Conservation (phyloP, 2,113 vertebrate species). For the Cephalopterus ornatus region DNA sequence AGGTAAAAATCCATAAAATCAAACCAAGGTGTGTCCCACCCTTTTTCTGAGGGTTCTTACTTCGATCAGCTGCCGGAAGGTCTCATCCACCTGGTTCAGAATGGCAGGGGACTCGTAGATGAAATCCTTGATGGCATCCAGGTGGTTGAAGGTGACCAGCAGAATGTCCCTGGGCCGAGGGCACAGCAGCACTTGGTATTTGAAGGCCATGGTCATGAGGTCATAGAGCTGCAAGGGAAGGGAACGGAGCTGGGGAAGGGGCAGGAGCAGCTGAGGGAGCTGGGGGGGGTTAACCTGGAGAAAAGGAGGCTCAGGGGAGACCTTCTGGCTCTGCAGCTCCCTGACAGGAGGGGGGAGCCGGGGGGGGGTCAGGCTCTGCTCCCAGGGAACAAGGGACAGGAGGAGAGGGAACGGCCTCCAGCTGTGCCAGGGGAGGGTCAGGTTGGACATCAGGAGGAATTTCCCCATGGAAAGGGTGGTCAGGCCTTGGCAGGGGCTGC, state of each 20-base stretch:
- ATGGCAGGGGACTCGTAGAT: slow-evolving; percentile 86
- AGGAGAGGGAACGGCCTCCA: neutral
- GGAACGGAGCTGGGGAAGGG: neutral
- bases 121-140: slow-evolving; percentile 95
- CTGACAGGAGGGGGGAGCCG: neutral
- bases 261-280: neutral
- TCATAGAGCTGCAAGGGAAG: slow-evolving; percentile 88
- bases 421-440: rapidly evolving
- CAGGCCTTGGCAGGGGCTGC: neutral
- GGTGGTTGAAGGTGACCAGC: slow-evolving; percentile 94
- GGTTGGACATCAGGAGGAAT: neutral
- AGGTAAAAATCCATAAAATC: neutral
- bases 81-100: slow-evolving; percentile 91
- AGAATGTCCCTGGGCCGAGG: slow-evolving; percentile 91
- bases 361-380: neutral
- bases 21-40: neutral
- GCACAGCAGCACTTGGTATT: slow-evolving; percentile 95
- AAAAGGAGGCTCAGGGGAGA: neutral
- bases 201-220: slow-evolving; percentile 99
- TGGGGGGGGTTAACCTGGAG: neutral
- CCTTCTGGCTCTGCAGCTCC: neutral
- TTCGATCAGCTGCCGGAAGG: slow-evolving; percentile 84
- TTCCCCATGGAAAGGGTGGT: neutral
- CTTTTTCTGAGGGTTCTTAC: slow-evolving; percentile 65
- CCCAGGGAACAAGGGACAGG: neutral